phyloP scores from a whole-genome alignment of 2,797 vertebrate genomes.

The Microchirus variegatus region DNA sequence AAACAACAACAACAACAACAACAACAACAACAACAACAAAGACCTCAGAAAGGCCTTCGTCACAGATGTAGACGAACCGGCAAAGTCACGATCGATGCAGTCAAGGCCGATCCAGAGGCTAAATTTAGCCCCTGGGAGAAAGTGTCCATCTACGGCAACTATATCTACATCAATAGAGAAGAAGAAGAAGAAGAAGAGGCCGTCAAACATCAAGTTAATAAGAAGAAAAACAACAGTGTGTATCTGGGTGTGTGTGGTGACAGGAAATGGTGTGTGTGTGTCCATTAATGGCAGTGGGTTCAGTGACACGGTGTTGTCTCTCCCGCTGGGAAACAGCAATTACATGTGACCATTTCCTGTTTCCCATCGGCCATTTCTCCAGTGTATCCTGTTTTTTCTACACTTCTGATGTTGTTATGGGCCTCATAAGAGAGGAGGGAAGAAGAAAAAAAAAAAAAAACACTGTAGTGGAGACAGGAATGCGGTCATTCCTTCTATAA shows the following conservation, averaged over 20 bases:
- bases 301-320: slow-evolving; percentile 67
- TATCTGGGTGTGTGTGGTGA: slow-evolving; percentile 34
- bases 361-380: slow-evolving; percentile 64
- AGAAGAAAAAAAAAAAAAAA: slow-evolving; percentile 20
- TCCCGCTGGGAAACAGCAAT: slow-evolving; percentile 66
- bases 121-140: slow-evolving; percentile 51
- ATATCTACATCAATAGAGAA: no score
- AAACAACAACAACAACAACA: slow-evolving; percentile 7
- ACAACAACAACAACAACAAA: slow-evolving; percentile 8
- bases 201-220: slow-evolving; percentile 10
- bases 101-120: slow-evolving; percentile 23
- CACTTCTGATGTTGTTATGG: slow-evolving; percentile 10
- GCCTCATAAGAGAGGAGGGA: slow-evolving; percentile 18
- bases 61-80: slow-evolving; percentile 32
- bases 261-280: slow-evolving; percentile 51
- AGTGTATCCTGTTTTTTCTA: slow-evolving; percentile 17
- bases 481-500: slow-evolving; percentile 51
- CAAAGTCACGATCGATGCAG: slow-evolving; percentile 17
- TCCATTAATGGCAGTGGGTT: slow-evolving; percentile 40
- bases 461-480: slow-evolving; percentile 47
- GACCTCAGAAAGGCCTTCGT: slow-evolving; percentile 28
- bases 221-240: not conserved
- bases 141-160: slow-evolving; percentile 54
- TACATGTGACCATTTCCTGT: slow-evolving; percentile 77
- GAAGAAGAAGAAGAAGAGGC: no score